Evolutionary conservation across 2,888 invertebrate species (phyloP).

Genomic region (Lycophotia porphyrea): DNA sequence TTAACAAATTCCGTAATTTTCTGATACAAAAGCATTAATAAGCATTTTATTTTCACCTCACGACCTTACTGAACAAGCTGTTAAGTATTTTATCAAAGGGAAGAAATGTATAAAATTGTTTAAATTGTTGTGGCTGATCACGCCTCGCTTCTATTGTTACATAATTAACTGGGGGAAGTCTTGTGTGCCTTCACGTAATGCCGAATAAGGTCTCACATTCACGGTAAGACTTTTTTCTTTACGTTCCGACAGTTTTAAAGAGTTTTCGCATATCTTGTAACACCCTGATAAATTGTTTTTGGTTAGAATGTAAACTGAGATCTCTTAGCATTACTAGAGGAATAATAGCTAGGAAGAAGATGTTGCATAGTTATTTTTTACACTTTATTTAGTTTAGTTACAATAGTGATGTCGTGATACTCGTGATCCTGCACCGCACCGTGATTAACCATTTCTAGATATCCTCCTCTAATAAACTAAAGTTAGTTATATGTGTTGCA

Average conservation of each 20-base stretch:
- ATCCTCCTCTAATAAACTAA: neutral
- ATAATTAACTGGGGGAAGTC: constrained; percentile 59
- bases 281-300: neutral
- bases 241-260: neutral
- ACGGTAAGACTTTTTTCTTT: constrained; percentile 18
- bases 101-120: constrained; percentile 63
- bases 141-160: constrained; percentile 59
- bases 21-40: constrained; percentile 41
- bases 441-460: neutral
- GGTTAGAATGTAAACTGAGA: neutral
- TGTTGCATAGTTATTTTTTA: neutral
- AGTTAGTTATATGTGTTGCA: neutral
- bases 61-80: constrained; percentile 75
- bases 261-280: neutral
- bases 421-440: neutral
- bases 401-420: neutral
- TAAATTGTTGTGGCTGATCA: constrained; percentile 52
- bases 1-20: constrained; percentile 61
- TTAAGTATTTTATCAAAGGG: constrained; percentile 73
- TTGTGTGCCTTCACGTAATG: constrained; percentile 41
- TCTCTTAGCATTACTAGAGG: neutral
- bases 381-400: neutral
- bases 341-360: neutral
- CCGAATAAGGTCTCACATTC: constrained; percentile 44
- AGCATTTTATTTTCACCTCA: constrained; percentile 62